Percentiles rank a stretch among this genome's conserved stretches.
Evolutionary conservation across 1,140 invertebrate species (phyloP).

Genomic region (Magallana ariakensis): DNA sequence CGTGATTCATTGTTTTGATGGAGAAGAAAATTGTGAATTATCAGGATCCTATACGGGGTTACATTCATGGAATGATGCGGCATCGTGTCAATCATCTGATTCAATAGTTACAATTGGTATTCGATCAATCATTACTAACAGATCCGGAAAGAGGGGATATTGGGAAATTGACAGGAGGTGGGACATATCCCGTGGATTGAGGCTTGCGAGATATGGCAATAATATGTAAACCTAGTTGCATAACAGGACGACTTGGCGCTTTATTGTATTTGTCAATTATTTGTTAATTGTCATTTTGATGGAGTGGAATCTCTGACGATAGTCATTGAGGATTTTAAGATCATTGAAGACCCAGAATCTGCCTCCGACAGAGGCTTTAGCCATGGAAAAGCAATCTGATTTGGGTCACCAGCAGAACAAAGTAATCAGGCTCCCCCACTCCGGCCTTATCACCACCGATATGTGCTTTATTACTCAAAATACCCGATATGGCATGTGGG

Average conservation of each 20-base stretch:
- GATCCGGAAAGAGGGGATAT: too few species aligned
- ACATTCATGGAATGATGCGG: too few species aligned
- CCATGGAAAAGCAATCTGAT: conserved; percentile 27
- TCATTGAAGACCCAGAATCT: conserved; percentile 8
- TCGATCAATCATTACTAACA: too few species aligned
- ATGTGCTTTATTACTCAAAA: conserved; percentile 32
- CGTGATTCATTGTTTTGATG: too few species aligned
- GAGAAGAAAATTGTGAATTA: too few species aligned
- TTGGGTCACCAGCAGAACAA: conserved; percentile 30
- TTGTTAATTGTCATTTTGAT: conserved; percentile 35
- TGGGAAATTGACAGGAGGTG: not conserved
- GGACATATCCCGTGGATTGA: not conserved
- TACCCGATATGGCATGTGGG: not conserved
- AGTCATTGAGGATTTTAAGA: conserved; percentile 9
- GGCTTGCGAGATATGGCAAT: not conserved
- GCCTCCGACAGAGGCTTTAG: not conserved
- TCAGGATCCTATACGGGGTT: too few species aligned
- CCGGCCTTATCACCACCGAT: conserved; percentile 1
- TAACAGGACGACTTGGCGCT: conserved; percentile 19
- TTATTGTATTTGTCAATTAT: conserved; percentile 6
- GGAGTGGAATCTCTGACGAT: not conserved
- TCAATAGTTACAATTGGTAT: too few species aligned
- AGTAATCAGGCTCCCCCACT: conserved; percentile 8
- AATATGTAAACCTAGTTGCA: not conserved
- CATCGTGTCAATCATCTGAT: too few species aligned